Evolutionary conservation across 2,888 invertebrate genomes (phyloP).

Genomic region (Drosophila barbarae): DNA sequence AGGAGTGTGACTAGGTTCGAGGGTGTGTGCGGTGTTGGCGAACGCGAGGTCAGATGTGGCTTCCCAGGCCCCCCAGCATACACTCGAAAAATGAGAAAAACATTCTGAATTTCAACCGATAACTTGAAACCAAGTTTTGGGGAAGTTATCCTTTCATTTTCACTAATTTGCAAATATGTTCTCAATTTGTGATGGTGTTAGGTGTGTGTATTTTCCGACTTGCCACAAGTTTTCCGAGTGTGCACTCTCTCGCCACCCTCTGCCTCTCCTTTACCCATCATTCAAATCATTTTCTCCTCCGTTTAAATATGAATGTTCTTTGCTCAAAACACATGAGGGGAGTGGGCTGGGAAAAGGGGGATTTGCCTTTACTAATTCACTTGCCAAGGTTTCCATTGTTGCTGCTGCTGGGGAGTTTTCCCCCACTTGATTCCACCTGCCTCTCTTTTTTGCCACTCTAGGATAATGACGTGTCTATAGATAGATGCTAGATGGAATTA

Average conservation of each 20-base stretch:
- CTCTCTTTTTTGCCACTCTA: not conserved
- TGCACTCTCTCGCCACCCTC: not conserved
- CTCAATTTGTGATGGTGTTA: not conserved
- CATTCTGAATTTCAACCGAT: no score
- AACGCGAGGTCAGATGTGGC: conserved; percentile 12
- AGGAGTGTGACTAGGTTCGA: not conserved
- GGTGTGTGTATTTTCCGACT: not conserved
- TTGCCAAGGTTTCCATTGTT: conserved; percentile 36
- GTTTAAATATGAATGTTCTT: conserved; percentile 56
- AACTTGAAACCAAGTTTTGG: not conserved
- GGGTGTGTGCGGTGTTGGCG: not conserved
- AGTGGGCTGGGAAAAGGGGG: not conserved
- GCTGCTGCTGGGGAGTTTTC: not conserved
- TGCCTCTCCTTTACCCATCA: not conserved
- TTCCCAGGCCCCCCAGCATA: not conserved
- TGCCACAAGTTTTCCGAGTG: not conserved
- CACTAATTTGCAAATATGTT: no score
- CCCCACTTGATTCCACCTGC: not conserved
- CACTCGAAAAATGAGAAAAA: not conserved
- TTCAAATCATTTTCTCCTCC: conserved; percentile 49
- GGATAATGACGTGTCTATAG: not conserved
- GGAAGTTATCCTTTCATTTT: not conserved
- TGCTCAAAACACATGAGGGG: conserved; percentile 24
- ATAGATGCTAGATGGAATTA: conserved; percentile 11
- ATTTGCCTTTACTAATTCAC: conserved; percentile 39